Evolutionary conservation across 2,888 invertebrate genomes (phyloP).

Genomic region (Drosophila gaucha): DNA sequence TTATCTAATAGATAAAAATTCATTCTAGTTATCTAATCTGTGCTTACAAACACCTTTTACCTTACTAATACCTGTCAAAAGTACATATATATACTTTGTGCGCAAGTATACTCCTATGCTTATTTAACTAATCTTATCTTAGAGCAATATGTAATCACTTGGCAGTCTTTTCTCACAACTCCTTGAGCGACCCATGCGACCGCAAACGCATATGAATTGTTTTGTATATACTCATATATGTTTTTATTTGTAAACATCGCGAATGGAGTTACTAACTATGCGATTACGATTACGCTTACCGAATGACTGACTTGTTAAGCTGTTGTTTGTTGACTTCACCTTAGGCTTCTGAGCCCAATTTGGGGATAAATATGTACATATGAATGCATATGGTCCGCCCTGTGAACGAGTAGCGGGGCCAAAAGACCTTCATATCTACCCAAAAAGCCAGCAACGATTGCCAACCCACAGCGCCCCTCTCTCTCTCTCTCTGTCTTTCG

Average conservation of each 20-base stretch:
- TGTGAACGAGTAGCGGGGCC: conserved; percentile 21
- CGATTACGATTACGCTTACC: conserved; percentile 62
- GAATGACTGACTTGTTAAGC: conserved; percentile 40
- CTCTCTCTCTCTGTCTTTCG: not conserved
- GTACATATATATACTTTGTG: conserved; percentile 3
- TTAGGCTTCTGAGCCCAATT: conserved; percentile 75
- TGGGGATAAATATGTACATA: conserved; percentile 45
- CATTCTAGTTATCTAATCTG: conserved; percentile 27
- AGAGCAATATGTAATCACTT: not conserved
- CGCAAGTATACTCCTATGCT: too few relatives aligned
- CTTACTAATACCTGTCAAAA: not conserved
- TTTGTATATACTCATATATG: conserved; percentile 50
- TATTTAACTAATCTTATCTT: conserved; percentile 33
- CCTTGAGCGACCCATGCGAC: conserved; percentile 29
- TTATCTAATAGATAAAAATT: not conserved
- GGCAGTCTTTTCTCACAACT: conserved; percentile 14
- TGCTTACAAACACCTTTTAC: not conserved
- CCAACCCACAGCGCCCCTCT: conserved; percentile 20
- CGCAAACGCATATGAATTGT: conserved; percentile 27
- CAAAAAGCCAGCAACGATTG: conserved; percentile 57
- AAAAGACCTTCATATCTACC: conserved; percentile 67
- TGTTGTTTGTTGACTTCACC: conserved; percentile 62
- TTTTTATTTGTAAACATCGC: conserved; percentile 69
- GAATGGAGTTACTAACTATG: conserved; percentile 73
- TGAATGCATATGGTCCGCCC: conserved; percentile 38